Evolutionary conservation across 2,797 vertebrate genomes (phyloP).

Genomic region (Pipistrellus nathusii): DNA sequence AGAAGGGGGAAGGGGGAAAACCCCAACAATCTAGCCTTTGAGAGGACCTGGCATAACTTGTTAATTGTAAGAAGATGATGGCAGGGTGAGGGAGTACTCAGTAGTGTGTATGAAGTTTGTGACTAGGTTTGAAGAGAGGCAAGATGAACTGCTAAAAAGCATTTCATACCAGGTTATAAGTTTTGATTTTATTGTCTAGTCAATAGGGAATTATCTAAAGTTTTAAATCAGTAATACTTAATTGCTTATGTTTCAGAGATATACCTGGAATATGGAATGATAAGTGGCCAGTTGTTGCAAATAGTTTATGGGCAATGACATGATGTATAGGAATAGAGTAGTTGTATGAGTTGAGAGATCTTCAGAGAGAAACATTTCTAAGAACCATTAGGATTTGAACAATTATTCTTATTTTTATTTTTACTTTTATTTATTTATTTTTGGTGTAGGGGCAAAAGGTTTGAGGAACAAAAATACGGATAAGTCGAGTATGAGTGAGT

Average conservation of each 20-base stretch:
- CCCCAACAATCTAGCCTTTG: neutral
- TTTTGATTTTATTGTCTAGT: slow-evolving; percentile 38
- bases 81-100: too few species aligned
- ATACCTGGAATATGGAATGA: neutral
- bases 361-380: neutral
- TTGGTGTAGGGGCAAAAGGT: neutral
- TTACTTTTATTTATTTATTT: neutral
- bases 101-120: neutral
- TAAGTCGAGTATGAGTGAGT: neutral
- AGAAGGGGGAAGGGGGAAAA: too few species aligned
- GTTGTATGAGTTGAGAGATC: neutral
- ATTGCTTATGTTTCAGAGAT: neutral
- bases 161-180: neutral
- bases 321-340: neutral
- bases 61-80: neutral
- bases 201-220: neutral
- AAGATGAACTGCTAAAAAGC: neutral
- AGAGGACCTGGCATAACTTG: neutral
- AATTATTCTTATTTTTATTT: neutral
- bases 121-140: neutral
- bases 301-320: neutral
- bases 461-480: neutral
- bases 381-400: neutral
- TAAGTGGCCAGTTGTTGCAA: neutral
- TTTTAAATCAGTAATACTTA: neutral